Evolutionary conservation across 2,888 invertebrate species (phyloP).

Genomic region (Volucella zonaria): DNA sequence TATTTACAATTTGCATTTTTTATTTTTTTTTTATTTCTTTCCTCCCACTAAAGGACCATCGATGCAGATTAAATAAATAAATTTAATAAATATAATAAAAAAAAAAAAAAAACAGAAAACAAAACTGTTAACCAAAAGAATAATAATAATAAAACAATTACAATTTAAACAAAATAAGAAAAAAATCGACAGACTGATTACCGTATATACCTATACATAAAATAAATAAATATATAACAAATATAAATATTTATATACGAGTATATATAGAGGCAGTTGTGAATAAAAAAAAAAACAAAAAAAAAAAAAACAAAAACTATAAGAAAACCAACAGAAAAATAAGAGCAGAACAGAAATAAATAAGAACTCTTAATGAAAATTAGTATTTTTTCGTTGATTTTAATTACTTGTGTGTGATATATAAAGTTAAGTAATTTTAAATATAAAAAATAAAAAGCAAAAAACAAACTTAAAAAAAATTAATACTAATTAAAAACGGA

Average conservation of each 20-base stretch:
- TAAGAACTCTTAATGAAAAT: conserved; percentile 73
- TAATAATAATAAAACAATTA: conserved; percentile 77
- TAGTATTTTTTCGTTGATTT: conserved; percentile 79
- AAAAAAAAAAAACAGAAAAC: conserved; percentile 32
- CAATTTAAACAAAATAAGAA: conserved; percentile 77
- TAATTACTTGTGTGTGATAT: conserved; percentile 82
- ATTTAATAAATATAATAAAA: too few relatives aligned
- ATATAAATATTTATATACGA: conserved; percentile 75
- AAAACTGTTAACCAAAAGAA: conserved; percentile 74
- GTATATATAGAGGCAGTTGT: conserved; percentile 76
- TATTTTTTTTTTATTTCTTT: conserved; percentile 52
- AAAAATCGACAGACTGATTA: conserved; percentile 82
- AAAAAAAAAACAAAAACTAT: conserved; percentile 56
- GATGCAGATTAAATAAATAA: conserved; percentile 53
- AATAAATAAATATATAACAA: conserved; percentile 77
- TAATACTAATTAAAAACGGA: conserved; percentile 73
- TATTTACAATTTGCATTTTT: conserved; percentile 43
- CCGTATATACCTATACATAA: conserved; percentile 75
- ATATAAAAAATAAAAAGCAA: conserved; percentile 55
- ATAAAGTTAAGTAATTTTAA: conserved; percentile 77
- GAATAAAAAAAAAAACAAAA: conserved; percentile 65
- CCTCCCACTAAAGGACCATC: conserved; percentile 67
- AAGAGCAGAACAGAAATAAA: conserved; percentile 54
- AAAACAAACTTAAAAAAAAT: conserved; percentile 53
- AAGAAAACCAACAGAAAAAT: conserved; percentile 46